Percentiles rank a stretch among this genome's conserved stretches.
Evolutionary conservation across 1,140 invertebrate species (phyloP).

Genomic region (Drosophila neocordata): DNA sequence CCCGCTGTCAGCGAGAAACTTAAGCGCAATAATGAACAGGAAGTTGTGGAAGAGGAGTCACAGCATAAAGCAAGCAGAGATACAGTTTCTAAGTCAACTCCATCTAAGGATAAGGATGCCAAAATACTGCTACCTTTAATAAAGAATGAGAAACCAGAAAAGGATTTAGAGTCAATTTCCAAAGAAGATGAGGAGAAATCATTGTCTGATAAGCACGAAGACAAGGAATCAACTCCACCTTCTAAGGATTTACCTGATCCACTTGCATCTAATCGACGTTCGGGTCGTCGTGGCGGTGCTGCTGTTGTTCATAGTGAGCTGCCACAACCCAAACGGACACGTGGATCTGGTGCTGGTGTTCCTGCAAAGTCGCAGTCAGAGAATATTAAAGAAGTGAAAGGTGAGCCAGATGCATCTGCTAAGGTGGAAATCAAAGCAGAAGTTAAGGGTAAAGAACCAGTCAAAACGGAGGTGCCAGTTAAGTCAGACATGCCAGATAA

Average conservation of each 20-base stretch:
- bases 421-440: conserved; percentile 18
- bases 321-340: conserved; percentile 67
- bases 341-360: conserved; percentile 30
- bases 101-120: neutral
- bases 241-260: conserved; percentile 22
- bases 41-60: conserved; percentile 20
- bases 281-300: conserved; percentile 66
- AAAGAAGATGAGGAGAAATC: neutral
- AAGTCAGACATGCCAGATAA: neutral
- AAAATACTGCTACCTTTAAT: neutral
- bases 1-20: conserved; percentile 54
- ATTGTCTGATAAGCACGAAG: neutral
- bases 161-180: neutral
- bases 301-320: conserved; percentile 61
- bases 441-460: neutral
- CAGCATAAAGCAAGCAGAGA: neutral
- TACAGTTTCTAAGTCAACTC: neutral
- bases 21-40: conserved; percentile 59
- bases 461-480: neutral
- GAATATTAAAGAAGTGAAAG: conserved; percentile 20
- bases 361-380: conserved; percentile 19
- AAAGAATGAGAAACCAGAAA: neutral
- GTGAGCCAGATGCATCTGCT: conserved; percentile 18
- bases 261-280: conserved; percentile 48
- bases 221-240: conserved; percentile 33